A percentile compares a stretch with the other conserved stretches of the same genome.
Conservation (phyloP, 1,140 invertebrate genomes). For the Wiebesia pumilae region DNA sequence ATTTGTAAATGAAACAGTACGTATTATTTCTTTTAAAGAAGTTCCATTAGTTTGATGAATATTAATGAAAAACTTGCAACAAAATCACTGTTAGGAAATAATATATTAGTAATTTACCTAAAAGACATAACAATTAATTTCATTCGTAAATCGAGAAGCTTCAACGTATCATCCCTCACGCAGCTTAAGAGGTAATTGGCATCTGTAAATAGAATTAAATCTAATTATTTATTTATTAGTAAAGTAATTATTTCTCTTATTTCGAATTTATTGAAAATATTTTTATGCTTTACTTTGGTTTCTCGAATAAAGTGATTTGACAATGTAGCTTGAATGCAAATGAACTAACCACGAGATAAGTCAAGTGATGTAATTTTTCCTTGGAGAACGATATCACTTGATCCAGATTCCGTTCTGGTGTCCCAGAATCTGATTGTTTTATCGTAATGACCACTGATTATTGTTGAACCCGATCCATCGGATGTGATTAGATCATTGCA, state of each 20-base stretch:
- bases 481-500: conserved; percentile 96
- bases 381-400: conserved; percentile 90
- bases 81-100: background rate
- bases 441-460: conserved; percentile 98
- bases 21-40: no score
- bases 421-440: conserved; percentile 98
- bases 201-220: conserved; percentile 81
- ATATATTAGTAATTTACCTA: conserved; percentile 78
- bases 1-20: no score
- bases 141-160: conserved; percentile 94
- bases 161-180: conserved; percentile 95
- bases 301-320: no score
- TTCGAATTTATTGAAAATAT: no score
- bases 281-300: no score
- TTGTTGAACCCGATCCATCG: conserved; percentile 90
- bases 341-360: conserved; percentile 86
- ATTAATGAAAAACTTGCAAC: no score
- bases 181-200: conserved; percentile 92
- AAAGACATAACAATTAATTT: conserved; percentile 93
- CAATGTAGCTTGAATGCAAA: no score
- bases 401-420: conserved; percentile 85
- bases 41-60: no score
- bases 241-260: no score
- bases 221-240: no score
- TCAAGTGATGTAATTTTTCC: conserved; percentile 97